Percentiles rank a stretch among this genome's conserved stretches.
Evolutionary conservation across 2,888 invertebrate species (phyloP).

Genomic region (Torymus auratus): DNA sequence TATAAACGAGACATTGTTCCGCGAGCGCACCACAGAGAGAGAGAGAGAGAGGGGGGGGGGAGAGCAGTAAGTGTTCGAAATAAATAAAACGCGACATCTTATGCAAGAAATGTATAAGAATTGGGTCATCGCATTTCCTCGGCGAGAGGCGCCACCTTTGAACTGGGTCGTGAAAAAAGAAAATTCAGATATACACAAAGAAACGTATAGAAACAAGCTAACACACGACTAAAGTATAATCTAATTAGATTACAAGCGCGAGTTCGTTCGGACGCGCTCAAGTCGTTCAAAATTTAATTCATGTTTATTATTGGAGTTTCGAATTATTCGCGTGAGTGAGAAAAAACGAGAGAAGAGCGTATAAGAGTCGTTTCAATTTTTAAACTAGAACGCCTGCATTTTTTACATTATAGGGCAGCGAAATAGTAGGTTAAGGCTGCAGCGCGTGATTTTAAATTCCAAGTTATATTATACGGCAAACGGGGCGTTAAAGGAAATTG

Average conservation of each 20-base stretch:
- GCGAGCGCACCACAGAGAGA: not conserved
- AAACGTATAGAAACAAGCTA: too few species aligned
- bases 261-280: conserved; percentile 4
- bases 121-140: conserved; percentile 53
- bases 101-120: conserved; percentile 54
- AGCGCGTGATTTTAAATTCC: not conserved
- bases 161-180: conserved; percentile 45
- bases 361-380: conserved; percentile 14
- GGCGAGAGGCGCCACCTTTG: not conserved
- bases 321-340: too few species aligned
- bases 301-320: conserved; percentile 11
- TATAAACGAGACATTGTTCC: conserved; percentile 56
- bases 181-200: not conserved
- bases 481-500: too few species aligned
- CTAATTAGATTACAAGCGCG: conserved; percentile 31
- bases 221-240: not conserved
- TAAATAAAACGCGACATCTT: conserved; percentile 55
- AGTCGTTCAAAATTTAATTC: conserved; percentile 31
- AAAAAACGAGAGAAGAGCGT: too few species aligned
- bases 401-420: not conserved
- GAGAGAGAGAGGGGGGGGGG: conserved; percentile 12
- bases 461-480: not conserved
- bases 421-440: conserved; percentile 37
- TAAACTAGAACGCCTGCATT: conserved; percentile 22
- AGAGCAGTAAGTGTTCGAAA: conserved; percentile 53